These are phyloP conservation scores for Anagyrus pseudococci DNA, from an alignment of 2,888 invertebrate species.

Conservation along the genomic window DNA sequence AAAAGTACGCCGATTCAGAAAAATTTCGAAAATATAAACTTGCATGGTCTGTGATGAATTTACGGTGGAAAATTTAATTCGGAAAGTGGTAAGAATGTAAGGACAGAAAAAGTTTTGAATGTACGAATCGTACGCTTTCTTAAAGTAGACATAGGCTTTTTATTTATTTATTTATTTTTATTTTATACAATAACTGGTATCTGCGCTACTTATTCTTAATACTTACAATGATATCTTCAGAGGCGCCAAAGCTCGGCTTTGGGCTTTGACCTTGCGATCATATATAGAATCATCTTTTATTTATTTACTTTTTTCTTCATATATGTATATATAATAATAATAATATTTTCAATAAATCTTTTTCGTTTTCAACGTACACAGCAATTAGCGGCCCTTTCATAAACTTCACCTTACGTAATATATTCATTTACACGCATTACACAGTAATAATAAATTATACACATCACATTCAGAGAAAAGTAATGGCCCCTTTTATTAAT, in stretches of 20 bases:
- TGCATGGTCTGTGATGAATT: no score
- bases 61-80: no score
- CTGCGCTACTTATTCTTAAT: constrained; percentile 32
- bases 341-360: constrained; percentile 29
- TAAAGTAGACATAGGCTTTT: no score
- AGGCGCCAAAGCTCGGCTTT: constrained; percentile 25
- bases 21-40: no score
- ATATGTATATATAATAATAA: no score
- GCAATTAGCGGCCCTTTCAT: constrained; percentile 30
- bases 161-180: constrained; percentile 35
- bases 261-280: constrained; percentile 19
- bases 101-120: no score
- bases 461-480: constrained; percentile 51
- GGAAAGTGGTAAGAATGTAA: no score
- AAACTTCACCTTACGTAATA: constrained; percentile 28
- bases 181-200: constrained; percentile 36
- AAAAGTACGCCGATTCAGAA: no score
- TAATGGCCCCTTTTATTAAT: constrained; percentile 38
- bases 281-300: no score
- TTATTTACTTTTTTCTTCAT: constrained; percentile 16
- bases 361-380: constrained; percentile 16
- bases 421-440: constrained; percentile 20
- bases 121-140: no score
- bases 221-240: constrained; percentile 33
- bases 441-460: constrained; percentile 47